Evolutionary conservation across 2,113 vertebrate species (phyloP).

Genomic region (Neofelis nebulosa): DNA sequence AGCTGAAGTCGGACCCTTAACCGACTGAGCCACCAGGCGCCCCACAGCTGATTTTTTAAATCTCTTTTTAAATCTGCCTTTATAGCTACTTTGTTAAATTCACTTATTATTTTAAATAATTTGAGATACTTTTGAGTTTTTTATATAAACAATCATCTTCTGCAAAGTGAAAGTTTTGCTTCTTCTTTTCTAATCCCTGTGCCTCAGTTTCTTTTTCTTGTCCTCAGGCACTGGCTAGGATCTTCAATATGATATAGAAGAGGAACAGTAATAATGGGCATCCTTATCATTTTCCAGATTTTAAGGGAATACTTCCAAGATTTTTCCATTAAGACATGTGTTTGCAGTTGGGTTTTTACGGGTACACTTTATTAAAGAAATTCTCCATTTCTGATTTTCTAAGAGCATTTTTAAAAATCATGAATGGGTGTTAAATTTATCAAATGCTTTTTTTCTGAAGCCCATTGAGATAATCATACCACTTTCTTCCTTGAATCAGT

Average conservation of each 20-base stretch:
- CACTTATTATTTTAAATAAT: not conserved
- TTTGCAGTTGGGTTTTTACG: not conserved
- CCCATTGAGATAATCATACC: not conserved
- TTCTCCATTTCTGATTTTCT: not conserved
- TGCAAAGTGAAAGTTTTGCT: not conserved
- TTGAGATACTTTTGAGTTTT: not conserved
- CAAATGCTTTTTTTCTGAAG: slow-evolving; percentile 41
- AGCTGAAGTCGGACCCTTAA: too few species aligned
- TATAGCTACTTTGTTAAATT: not conserved
- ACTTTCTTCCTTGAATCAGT: not conserved
- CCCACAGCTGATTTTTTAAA: not conserved
- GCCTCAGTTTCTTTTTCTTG: not conserved
- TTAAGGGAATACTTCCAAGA: not conserved
- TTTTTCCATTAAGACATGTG: not conserved
- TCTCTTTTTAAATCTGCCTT: not conserved
- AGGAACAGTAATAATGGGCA: not conserved
- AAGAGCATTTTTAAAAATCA: not conserved
- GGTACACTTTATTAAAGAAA: not conserved
- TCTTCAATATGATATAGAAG: not conserved
- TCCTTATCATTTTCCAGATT: not conserved
- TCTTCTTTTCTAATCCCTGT: not conserved
- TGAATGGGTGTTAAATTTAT: slow-evolving; percentile 11
- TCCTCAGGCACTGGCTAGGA: not conserved
- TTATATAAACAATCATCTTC: not conserved
- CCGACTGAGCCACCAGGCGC: too few species aligned